Conservation (phyloP, 2,797 vertebrate species). For the Enteromius fasciolatus region DNA sequence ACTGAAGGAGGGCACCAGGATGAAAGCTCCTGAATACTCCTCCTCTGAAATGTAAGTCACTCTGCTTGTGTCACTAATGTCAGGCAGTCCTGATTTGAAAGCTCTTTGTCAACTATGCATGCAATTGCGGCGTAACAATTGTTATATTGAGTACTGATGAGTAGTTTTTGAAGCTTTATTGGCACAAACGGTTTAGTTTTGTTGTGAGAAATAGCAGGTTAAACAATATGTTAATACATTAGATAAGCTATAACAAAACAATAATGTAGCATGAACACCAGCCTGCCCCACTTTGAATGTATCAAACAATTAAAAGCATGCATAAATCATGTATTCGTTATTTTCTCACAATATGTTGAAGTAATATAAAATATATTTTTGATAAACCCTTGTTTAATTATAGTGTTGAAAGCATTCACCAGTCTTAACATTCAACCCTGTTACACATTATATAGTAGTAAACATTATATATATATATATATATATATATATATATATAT, state of each 20-base stretch:
- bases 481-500: background rate
- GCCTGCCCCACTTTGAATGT: background rate
- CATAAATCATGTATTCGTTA: no score
- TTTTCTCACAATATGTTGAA: background rate
- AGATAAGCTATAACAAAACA: background rate
- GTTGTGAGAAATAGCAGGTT: background rate
- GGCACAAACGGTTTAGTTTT: background rate
- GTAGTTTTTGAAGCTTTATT: background rate
- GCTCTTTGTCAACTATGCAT: constrained; percentile 3
- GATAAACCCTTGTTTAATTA: no score
- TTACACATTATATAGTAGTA: no score
- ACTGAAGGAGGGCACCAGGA: constrained; percentile 92
- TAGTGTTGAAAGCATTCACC: no score
- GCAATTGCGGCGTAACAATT: background rate
- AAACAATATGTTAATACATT: background rate
- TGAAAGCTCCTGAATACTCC: constrained; percentile 91
- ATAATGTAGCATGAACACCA: background rate
- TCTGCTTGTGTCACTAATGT: constrained; percentile 3
- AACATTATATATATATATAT: background rate
- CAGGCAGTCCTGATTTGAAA: constrained; percentile 14
- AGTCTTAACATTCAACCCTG: no score
- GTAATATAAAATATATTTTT: no score
- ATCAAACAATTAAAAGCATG: background rate
- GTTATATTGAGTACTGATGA: background rate
- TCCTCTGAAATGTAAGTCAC: constrained; percentile 88